Conservation (phyloP, 2,113 vertebrate species). For the Leuciscus idus region DNA sequence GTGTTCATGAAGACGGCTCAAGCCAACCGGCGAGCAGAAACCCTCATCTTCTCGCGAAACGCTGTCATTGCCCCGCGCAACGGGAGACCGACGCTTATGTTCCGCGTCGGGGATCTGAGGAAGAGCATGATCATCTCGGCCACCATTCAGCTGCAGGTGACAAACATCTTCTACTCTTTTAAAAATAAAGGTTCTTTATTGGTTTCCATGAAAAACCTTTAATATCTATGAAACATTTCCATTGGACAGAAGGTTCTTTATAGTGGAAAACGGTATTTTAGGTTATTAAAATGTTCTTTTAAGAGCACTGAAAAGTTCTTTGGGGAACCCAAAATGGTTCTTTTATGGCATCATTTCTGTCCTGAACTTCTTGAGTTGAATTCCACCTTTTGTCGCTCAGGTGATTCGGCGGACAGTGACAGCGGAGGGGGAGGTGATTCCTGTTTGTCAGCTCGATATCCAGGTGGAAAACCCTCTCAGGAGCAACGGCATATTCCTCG, state of each 20-base stretch:
- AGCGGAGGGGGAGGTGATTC: constrained; percentile 80
- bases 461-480: constrained; percentile 84
- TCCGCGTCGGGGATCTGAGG: constrained; percentile 81
- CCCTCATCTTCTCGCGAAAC: constrained; percentile 82
- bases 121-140: constrained; percentile 88
- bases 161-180: not conserved
- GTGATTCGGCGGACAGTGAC: constrained; percentile 81
- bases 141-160: constrained; percentile 81
- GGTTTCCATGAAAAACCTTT: not conserved
- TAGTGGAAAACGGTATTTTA: not conserved
- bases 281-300: not conserved
- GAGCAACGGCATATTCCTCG: constrained; percentile 83
- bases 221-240: not conserved
- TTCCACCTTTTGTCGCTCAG: constrained; percentile 56
- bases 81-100: constrained; percentile 80
- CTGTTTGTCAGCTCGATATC: constrained; percentile 83
- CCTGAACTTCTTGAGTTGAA: not conserved
- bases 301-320: no score
- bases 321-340: no score
- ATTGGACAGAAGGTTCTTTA: not conserved
- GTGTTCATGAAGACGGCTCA: constrained; percentile 88
- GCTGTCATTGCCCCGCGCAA: constrained; percentile 80
- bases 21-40: constrained; percentile 83
- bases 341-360: not conserved
- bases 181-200: not conserved